phyloP scores from a whole-genome alignment of 2,797 vertebrate species.

The Phrynocephalus guinanensis region DNA sequence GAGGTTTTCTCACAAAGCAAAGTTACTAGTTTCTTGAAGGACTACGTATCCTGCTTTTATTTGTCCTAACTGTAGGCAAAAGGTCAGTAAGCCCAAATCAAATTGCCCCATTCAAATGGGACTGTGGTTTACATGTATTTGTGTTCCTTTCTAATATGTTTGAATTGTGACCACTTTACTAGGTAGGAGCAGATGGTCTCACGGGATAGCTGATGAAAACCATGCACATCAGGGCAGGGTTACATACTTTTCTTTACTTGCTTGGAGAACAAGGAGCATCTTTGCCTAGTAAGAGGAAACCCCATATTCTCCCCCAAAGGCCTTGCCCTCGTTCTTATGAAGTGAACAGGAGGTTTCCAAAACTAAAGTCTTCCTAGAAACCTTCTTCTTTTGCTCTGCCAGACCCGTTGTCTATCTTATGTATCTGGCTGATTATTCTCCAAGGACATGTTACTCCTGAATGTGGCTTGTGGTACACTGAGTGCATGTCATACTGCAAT shows the following conservation, averaged over 20 bases:
- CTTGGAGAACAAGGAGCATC: background rate
- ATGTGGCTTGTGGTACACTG: too few relatives aligned
- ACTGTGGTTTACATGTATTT: background rate
- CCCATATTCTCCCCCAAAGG: background rate
- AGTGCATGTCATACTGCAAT: too few relatives aligned
- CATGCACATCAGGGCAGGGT: too few relatives aligned
- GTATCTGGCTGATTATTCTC: too few relatives aligned
- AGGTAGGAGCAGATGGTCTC: background rate
- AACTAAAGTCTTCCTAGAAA: background rate
- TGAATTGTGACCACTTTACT: background rate
- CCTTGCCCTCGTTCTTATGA: background rate
- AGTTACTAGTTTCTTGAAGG: background rate
- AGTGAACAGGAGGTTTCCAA: background rate
- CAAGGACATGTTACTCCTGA: too few relatives aligned
- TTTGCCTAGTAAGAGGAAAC: background rate
- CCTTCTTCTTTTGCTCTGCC: background rate
- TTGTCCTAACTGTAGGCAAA: background rate
- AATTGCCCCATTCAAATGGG: background rate
- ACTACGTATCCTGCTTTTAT: background rate
- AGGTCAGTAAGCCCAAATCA: background rate
- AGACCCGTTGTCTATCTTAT: background rate
- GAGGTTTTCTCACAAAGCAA: background rate
- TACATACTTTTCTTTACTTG: too few relatives aligned
- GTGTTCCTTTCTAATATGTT: background rate
- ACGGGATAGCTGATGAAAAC: background rate